Base-by-base conservation (phyloP, 2,888 invertebrate species). In the Halocaridina rubra region DNA sequence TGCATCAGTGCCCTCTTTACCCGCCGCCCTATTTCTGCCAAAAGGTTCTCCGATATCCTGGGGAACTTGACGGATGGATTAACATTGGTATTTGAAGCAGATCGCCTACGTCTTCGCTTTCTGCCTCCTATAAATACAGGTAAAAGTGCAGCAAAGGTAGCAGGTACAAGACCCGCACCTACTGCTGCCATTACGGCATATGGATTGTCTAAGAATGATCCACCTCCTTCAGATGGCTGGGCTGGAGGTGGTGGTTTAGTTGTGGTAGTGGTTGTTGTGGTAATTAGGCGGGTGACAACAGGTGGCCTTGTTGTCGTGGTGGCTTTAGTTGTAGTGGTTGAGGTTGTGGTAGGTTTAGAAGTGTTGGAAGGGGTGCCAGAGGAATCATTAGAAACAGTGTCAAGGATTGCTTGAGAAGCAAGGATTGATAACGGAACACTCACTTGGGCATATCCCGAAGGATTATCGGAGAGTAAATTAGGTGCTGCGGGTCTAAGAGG, bases 141-240 rank as follows among this genome's bases (percentile, higher is more conserved):
- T 75, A 87, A 61, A 46, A 87, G 81, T 5, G 87, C 86, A 10
- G 84, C 85, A 32, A 87, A 81, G 3, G 87, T 85, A 19, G 82
- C 82, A 22, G 87, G 87, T 61, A 87, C 75, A 5, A 87, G 72
- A 7, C 87, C 87, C 29, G 87, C 87, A 24, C 87, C 85, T 53
- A 87, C 87, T 3, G 85, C 85, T 10, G 87, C 87, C 85, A 87
- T 86, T 33, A 87, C 82, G 27, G 85, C 84, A 30, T 71, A 85
- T 16, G 87, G 85, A 71, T 86, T 87, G 59, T 69, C 75, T 13
- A 82, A 33, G n/a, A 82, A 46, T 10, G 74, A 75, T 22, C 72
- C 80, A 3, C n/a, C n/a, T n/a, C 77, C 78, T 13, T 61, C 74
- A 39, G 75, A 69, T n/a, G 72, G 59, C 1, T 46, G 57, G 5